A percentile compares a stretch with the other conserved stretches of the same genome.
These are phyloP conservation scores for Eudemis profundana DNA, from an alignment of 2,888 invertebrate genomes.

Conservation along the genomic window DNA sequence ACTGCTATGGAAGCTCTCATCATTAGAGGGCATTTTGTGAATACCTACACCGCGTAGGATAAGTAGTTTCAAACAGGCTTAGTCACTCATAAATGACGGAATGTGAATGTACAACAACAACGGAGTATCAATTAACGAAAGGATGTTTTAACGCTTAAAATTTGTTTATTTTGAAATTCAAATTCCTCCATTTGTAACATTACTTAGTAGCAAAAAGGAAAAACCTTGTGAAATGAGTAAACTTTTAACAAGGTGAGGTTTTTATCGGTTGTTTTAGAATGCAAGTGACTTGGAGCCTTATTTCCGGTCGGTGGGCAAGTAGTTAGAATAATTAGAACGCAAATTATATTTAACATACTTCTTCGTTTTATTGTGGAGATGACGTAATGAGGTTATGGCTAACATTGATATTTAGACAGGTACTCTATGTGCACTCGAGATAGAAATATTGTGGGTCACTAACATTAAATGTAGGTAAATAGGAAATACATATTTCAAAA, in stretches of 20 bases:
- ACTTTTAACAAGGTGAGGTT: conserved; percentile 26
- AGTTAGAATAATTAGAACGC: conserved; percentile 48
- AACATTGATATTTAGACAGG: background rate
- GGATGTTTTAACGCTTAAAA: conserved; percentile 13
- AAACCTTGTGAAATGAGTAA: conserved; percentile 25
- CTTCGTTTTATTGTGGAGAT: conserved; percentile 28
- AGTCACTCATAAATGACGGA: background rate
- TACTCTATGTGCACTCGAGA: background rate
- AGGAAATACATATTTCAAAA: no score
- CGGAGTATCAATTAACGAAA: background rate
- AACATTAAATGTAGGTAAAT: background rate
- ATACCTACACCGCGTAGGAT: no score
- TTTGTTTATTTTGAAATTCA: conserved; percentile 20
- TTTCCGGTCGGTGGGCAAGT: conserved; percentile 58
- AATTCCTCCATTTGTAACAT: conserved; percentile 13
- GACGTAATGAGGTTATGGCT: conserved; percentile 25
- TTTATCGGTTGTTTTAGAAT: conserved; percentile 37
- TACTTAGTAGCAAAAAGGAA: conserved; percentile 23
- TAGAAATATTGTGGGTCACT: background rate
- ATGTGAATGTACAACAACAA: background rate
- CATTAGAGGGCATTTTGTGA: no score
- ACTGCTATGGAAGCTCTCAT: no score
- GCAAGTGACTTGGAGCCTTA: conserved; percentile 34
- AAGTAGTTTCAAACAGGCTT: background rate
- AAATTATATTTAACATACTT: conserved; percentile 49